Base-by-base conservation (phyloP, 2,888 invertebrate genomes). In the Thalpophila matura region DNA sequence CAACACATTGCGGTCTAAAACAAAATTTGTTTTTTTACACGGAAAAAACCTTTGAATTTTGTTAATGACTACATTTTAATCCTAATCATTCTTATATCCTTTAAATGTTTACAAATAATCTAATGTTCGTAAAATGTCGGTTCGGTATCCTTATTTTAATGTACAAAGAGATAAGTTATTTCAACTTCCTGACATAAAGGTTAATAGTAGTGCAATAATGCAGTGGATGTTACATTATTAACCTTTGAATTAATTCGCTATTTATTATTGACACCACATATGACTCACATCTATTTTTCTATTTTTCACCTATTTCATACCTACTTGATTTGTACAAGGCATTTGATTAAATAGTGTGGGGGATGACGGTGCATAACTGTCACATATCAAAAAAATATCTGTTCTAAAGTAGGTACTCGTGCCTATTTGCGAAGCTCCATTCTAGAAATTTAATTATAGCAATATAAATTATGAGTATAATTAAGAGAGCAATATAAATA, bases 101-200 rank as follows among this genome's bases (percentile, higher is more conserved):
- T 1, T 16, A 16, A 16, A 4, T 16, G 5, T 7, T 20, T n/a
- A n/a, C n/a, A n/a, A n/a, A n/a, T n/a, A n/a, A n/a, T n/a, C n/a
- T n/a, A n/a, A n/a, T 22, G 33, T 33, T 33, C n/a, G 38, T 20
- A 7, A 20, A 26, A 27, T 4, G 46, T 35, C 10, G 1, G n/a
- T n/a, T n/a, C 20, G 20, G 0, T 54, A 26, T 46, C 40, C 29
- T 58, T 9, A 46, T 58, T 46, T 35, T 9, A 46, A 14, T 29
- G 47, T 51, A 40, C 18, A 57, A 40, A 46, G 10, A 27, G 12
- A 45, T 60, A 24, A 10, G 24, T 14, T 29, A 49, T 26, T 9
- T 20, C 0, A 5, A 59, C 62, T 73, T 67, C 73, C 72, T 56
- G 56, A 50, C 54, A 6, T 42, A 62, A 73, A 72, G 73, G 67